A percentile compares a stretch with the other conserved stretches of the same genome.
Evolutionary conservation across 2,888 invertebrate species (phyloP).

Genomic region (Aleiodes testaceus): DNA sequence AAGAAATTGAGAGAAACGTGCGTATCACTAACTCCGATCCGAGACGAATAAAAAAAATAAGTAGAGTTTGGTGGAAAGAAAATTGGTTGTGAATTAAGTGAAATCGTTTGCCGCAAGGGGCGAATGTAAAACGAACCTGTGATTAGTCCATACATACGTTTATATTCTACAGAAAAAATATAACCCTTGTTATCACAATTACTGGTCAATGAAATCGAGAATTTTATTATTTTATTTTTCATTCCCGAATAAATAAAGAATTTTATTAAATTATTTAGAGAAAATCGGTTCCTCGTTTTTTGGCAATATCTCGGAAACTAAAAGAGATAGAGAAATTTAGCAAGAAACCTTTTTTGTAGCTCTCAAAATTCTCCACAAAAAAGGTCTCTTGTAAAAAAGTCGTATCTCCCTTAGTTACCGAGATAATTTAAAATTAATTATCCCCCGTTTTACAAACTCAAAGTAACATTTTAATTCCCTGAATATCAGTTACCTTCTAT

Average conservation of each 20-base stretch:
- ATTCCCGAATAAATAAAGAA: neutral
- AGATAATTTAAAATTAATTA: too few relatives aligned
- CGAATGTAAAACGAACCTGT: conserved; percentile 31
- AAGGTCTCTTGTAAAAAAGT: too few relatives aligned
- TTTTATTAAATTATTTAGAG: too few relatives aligned
- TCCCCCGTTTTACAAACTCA: neutral
- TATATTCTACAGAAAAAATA: conserved; percentile 23
- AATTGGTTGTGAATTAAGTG: conserved; percentile 38
- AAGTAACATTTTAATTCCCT: conserved; percentile 5
- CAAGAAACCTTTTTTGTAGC: too few relatives aligned
- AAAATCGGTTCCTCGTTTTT: too few relatives aligned
- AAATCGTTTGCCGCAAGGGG: conserved; percentile 40
- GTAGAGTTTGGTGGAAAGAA: conserved; percentile 31
- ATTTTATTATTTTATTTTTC: conserved; percentile 1
- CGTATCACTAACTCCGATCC: too few relatives aligned
- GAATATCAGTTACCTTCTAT: conserved; percentile 23
- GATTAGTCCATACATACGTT: conserved; percentile 31
- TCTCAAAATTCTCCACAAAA: too few relatives aligned
- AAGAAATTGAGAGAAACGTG: conserved; percentile 16
- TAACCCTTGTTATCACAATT: conserved; percentile 31
- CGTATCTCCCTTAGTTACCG: too few relatives aligned
- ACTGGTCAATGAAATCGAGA: conserved; percentile 18
- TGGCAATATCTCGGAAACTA: too few relatives aligned
- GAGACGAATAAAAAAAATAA: neutral
- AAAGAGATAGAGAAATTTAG: too few relatives aligned